Percentiles rank a stretch among this genome's conserved stretches.
Conservation (phyloP, 2,113 vertebrate genomes). For the Neotoma lepida region DNA sequence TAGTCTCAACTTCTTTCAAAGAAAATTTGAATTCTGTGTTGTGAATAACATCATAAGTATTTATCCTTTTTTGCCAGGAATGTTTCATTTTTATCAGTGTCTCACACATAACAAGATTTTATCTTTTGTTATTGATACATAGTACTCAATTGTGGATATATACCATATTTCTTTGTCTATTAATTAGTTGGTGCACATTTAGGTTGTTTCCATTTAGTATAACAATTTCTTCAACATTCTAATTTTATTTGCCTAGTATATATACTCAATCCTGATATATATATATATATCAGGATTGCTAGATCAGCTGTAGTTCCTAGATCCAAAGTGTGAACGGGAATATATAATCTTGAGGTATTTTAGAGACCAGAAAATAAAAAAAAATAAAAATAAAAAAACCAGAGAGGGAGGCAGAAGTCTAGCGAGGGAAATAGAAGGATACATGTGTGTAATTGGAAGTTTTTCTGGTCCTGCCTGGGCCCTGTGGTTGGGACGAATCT, state of each 20-base stretch:
- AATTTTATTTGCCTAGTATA: neutral
- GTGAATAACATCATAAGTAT: too few relatives aligned
- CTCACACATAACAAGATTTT: neutral
- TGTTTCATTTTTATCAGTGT: neutral
- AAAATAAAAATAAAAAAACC: neutral
- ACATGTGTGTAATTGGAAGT: too few relatives aligned
- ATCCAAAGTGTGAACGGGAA: neutral
- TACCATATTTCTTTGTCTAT: neutral
- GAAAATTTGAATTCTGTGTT: neutral
- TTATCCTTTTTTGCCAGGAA: neutral
- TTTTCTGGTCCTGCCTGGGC: too few relatives aligned
- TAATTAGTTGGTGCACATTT: neutral
- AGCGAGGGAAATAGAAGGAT: neutral
- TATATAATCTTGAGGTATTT: neutral
- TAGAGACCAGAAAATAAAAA: neutral
- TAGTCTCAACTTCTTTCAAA: neutral
- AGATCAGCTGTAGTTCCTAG: neutral
- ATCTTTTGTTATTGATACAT: neutral
- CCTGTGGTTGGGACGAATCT: too few relatives aligned
- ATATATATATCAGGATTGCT: neutral
- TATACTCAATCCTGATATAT: too few relatives aligned
- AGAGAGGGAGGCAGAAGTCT: neutral
- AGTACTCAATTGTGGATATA: neutral
- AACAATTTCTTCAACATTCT: neutral
- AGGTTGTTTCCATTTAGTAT: neutral